phyloP scores from a whole-genome alignment of 1,140 invertebrate species.

The Drosophila neocordata region DNA sequence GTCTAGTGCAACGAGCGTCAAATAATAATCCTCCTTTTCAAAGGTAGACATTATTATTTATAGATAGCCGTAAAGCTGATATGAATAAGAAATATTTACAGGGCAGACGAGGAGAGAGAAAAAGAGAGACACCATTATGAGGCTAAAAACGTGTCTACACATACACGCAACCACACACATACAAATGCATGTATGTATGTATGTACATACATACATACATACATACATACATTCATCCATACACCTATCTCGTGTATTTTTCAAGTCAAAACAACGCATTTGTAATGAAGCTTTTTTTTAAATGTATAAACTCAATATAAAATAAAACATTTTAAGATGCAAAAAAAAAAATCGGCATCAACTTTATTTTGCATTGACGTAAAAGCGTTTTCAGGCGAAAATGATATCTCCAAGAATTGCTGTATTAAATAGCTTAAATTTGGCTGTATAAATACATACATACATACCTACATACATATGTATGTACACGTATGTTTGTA shows the following conservation, averaged over 20 bases:
- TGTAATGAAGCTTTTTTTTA: constrained; percentile 32
- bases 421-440: constrained; percentile 4
- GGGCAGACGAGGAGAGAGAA: neutral
- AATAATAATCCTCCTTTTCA: constrained; percentile 5
- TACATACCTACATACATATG: too few relatives aligned
- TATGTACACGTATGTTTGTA: too few relatives aligned
- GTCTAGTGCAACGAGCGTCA: constrained; percentile 24
- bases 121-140: constrained; percentile 12
- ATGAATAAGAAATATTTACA: constrained; percentile 11
- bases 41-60: constrained; percentile 37
- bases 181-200: too few relatives aligned
- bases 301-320: constrained; percentile 15
- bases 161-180: constrained; percentile 22
- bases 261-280: constrained; percentile 28
- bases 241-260: neutral
- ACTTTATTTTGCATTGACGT: constrained; percentile 32
- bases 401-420: constrained; percentile 1
- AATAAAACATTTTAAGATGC: constrained; percentile 12
- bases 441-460: neutral
- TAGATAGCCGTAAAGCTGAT: constrained; percentile 34
- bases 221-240: constrained; percentile 1
- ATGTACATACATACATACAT: constrained; percentile 9
- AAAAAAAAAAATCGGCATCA: neutral
- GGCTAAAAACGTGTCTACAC: constrained; percentile 57
- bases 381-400: constrained; percentile 2